Evolutionary conservation across 2,888 invertebrate genomes (phyloP).

Genomic region (Melitaea athalia): DNA sequence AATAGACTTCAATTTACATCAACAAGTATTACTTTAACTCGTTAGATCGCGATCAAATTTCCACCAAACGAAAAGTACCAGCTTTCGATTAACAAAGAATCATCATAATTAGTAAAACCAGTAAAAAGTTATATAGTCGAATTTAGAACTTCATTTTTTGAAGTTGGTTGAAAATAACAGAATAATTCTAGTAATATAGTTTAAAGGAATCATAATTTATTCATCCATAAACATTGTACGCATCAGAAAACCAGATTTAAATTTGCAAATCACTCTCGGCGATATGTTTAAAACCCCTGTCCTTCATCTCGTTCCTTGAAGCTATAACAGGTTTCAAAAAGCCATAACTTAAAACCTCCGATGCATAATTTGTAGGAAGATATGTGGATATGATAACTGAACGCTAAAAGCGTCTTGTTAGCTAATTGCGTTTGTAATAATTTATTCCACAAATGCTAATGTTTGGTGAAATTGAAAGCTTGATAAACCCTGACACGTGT

Average conservation of each 20-base stretch:
- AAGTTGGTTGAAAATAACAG: too few species aligned
- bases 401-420: slow-evolving; percentile 6
- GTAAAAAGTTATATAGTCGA: too few species aligned
- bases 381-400: slow-evolving; percentile 47
- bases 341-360: slow-evolving; percentile 49
- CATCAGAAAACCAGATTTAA: slow-evolving; percentile 38
- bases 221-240: slow-evolving; percentile 1
- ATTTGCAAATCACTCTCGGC: slow-evolving; percentile 41
- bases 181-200: not conserved
- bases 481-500: not conserved
- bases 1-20: too few species aligned
- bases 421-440: not conserved
- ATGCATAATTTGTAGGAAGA: slow-evolving; percentile 54
- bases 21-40: too few species aligned
- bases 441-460: not conserved
- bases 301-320: slow-evolving; percentile 3
- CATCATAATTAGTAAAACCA: too few species aligned
- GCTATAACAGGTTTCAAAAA: slow-evolving; percentile 47
- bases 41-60: too few species aligned
- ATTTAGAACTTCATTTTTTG: too few species aligned
- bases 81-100: too few species aligned
- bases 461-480: not conserved
- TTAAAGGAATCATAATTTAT: not conserved
- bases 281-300: slow-evolving; percentile 40
- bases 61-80: too few species aligned